Evolutionary conservation across 2,797 vertebrate species (phyloP), one percentile per base, ranked within the genome.

Genomic region (Anguilla obscura): DNA sequence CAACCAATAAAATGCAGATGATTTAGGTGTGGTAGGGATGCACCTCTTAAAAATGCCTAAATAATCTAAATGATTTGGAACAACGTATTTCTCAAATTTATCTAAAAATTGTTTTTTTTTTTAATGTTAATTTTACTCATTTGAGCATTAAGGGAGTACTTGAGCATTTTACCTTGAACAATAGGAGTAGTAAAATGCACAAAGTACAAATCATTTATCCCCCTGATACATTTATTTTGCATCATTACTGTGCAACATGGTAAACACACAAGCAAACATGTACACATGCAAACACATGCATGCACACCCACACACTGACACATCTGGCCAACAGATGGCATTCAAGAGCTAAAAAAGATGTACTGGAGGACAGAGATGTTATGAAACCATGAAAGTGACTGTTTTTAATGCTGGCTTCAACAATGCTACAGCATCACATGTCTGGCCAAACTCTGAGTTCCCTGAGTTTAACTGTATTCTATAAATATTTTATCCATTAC

Each of bases 301-400:
- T 0, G 3, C 56, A 21, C 16, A 0, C 24, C 9, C n/a, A 58
- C 12, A 45, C 12, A 60, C 58, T 21, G 27, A 84, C 50, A 36
- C 33, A 60, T 84, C 83, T 36, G 83, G 83, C 50, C 83, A 84
- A 58, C 27, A 84, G 83, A 58, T 58, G 83, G 27, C 83, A 58
- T 58, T 58, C 24, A 36, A 84, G 83, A 56, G 83, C 83, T n/a
- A 58, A 3, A 58, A 21, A 84, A 8, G 21, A 80, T 21, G 40
- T 18, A 24, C 16, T 48, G 1, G 3, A 79, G 74, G 24, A 79
- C 0, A 24, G 76, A 76, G 36, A 80, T 9, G 1, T 80, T 18
- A 48, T 1, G 24, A 40, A 80, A 50, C 40, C 76, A 80, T 1
- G 45, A 21, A 80, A 50, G 76, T 18, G 7, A 33, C 14, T 76